phyloP scores from a whole-genome alignment of 2,888 invertebrate species.

The Beris chalybata region DNA sequence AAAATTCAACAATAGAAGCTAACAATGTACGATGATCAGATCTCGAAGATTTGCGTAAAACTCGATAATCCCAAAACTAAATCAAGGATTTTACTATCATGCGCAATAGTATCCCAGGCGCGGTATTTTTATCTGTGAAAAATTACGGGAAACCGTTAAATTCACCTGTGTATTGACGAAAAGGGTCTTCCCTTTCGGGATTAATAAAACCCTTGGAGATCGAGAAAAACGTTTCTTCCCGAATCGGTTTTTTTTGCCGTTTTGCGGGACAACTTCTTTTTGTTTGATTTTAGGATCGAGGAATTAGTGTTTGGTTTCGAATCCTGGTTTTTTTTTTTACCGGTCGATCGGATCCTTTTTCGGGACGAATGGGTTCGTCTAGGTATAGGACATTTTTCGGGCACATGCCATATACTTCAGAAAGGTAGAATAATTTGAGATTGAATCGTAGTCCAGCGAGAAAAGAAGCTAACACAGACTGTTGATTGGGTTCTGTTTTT shows the following conservation, averaged over 20 bases:
- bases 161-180: constrained; percentile 24
- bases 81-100: not conserved
- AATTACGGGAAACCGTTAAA: constrained; percentile 25
- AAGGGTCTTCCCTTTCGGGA: constrained; percentile 11
- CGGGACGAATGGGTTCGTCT: not conserved
- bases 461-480: too few relatives aligned
- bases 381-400: not conserved
- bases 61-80: constrained; percentile 14
- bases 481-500: too few relatives aligned
- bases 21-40: too few relatives aligned
- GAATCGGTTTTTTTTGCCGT: not conserved
- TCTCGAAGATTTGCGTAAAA: constrained; percentile 21
- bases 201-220: constrained; percentile 15
- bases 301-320: constrained; percentile 14
- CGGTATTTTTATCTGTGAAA: constrained; percentile 3
- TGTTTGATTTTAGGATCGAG: constrained; percentile 1
- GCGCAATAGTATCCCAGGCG: not conserved
- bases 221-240: constrained; percentile 7
- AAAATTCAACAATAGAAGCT: too few relatives aligned
- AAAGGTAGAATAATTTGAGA: not conserved
- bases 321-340: not conserved
- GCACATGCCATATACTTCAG: constrained; percentile 18
- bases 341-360: constrained; percentile 2
- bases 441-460: too few relatives aligned
- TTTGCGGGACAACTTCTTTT: not conserved